Conservation (phyloP, 2,113 vertebrate species). For the Anarhynchus alexandrinus region DNA sequence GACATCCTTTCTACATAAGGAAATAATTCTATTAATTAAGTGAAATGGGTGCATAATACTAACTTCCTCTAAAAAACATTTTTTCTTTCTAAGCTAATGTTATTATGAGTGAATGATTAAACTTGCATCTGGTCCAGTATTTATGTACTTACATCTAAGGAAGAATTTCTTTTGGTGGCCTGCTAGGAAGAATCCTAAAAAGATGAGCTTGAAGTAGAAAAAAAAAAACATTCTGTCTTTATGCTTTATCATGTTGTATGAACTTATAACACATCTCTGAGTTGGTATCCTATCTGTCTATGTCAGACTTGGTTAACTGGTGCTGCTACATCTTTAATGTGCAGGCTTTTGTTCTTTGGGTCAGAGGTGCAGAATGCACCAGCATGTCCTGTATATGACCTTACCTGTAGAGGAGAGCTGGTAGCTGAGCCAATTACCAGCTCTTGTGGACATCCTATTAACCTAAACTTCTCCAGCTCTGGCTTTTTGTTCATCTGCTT, state of each 20-base stretch:
- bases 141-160: neutral
- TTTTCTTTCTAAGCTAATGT: neutral
- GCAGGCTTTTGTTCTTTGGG: neutral
- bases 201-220: neutral
- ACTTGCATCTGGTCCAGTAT: neutral
- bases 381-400: neutral
- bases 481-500: neutral
- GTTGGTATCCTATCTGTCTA: neutral
- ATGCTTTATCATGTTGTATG: neutral
- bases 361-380: neutral
- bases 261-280: neutral
- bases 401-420: neutral
- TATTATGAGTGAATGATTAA: neutral
- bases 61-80: neutral
- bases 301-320: neutral
- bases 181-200: neutral
- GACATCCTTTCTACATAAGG: conserved; percentile 19
- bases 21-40: conserved; percentile 8
- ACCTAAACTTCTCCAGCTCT: neutral
- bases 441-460: neutral
- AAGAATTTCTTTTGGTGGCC: neutral
- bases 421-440: neutral
- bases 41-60: neutral
- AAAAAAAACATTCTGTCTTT: neutral
- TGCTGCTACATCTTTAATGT: neutral